Percentiles rank a stretch among this genome's conserved stretches.
phyloP scores from a whole-genome alignment of 2,113 vertebrate genomes.

The Anarrhichthys ocellatus region DNA sequence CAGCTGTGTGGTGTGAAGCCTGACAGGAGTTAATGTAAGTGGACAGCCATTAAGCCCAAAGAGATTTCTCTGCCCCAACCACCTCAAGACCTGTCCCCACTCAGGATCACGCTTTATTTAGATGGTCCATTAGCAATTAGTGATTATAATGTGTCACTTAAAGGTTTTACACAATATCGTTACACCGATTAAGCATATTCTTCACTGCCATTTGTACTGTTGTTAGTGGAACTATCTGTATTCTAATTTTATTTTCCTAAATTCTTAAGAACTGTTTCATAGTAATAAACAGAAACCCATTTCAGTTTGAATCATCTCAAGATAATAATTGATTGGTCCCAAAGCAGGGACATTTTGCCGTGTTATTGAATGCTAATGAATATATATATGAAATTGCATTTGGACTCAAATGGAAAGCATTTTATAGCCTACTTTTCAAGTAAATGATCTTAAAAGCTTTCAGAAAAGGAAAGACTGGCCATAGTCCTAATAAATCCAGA shows the following conservation, averaged over 20 bases:
- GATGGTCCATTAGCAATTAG: neutral
- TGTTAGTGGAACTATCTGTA: neutral
- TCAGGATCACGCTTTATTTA: neutral
- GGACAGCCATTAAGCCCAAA: conserved; percentile 68
- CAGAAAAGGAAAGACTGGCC: neutral
- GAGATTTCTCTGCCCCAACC: conserved; percentile 50
- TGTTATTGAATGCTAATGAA: neutral
- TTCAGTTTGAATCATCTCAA: neutral
- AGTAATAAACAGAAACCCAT: neutral
- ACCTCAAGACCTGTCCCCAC: conserved; percentile 42
- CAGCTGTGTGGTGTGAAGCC: conserved; percentile 39
- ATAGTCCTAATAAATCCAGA: neutral
- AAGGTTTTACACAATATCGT: neutral
- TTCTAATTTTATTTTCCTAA: neutral
- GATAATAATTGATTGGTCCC: neutral
- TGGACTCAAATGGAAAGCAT: neutral
- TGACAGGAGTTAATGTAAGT: conserved; percentile 55
- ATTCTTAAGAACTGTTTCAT: neutral
- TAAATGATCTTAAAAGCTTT: conserved; percentile 1
- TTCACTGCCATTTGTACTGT: neutral
- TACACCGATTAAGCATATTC: neutral
- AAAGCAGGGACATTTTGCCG: neutral
- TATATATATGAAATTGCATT: neutral
- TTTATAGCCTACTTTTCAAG: neutral
- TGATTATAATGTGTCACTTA: neutral